Conservation (phyloP, 2,797 vertebrate genomes). For the Gadopsis marmoratus region DNA sequence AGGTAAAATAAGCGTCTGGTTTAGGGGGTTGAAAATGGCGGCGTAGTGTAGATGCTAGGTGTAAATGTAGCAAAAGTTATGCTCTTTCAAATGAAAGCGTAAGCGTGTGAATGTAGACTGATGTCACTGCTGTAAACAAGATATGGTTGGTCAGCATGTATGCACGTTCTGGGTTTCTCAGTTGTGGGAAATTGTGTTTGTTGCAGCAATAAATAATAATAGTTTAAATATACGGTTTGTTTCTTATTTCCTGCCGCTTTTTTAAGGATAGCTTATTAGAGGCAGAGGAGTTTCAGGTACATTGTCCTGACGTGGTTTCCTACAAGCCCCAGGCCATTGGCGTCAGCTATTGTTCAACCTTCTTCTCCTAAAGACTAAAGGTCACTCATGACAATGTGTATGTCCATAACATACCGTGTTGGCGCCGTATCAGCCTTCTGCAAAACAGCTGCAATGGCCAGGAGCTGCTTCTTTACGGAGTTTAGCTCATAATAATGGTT, state of each 20-base stretch:
- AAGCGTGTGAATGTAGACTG: no score
- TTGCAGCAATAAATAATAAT: not conserved
- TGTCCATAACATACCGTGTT: not conserved
- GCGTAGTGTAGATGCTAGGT: no score
- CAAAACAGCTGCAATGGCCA: not conserved
- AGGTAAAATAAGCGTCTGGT: no score
- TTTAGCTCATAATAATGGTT: not conserved
- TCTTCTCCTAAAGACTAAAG: not conserved
- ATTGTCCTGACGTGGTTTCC: not conserved
- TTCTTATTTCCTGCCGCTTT: not conserved
- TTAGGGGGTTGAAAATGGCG: no score
- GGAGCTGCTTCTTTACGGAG: not conserved
- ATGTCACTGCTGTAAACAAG: not conserved
- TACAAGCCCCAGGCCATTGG: not conserved
- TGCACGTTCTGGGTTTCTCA: not conserved
- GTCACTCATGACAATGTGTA: not conserved
- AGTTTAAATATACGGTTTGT: conserved; percentile 3
- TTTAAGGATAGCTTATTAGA: not conserved
- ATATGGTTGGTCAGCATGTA: not conserved
- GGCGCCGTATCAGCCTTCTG: not conserved
- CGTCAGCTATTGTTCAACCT: conserved; percentile 8
- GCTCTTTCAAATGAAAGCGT: no score
- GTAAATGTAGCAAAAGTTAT: no score
- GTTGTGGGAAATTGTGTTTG: not conserved
- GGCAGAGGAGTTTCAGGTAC: not conserved